Evolutionary conservation across 1,140 invertebrate genomes (phyloP), one percentile per base, ranked within the genome.

Genomic region (Oedothorax gibbosus): DNA sequence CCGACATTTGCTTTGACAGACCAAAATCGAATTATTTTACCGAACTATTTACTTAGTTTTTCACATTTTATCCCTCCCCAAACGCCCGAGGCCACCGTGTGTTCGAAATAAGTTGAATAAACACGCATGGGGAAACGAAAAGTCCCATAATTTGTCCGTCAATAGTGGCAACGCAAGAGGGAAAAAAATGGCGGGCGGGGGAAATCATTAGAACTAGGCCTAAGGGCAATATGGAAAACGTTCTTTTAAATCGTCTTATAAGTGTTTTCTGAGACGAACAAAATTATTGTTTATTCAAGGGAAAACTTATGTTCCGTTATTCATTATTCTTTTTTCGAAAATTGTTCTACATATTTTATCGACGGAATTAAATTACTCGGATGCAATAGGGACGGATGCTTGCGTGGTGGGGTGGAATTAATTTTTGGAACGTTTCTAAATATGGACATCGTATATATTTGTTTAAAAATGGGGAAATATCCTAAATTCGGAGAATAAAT

Each of bases 251-350:
- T 77, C 65, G 60, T 50, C 75, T 64, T 77, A 77, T 77, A 77
- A 77, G 75, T 77, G 75, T 65, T 56, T 77, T 77, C 21, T 77
- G 53, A 77, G 60, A 62, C 35, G 75, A 77, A 20, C 57, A 62
- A 65, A 77, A 77, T 77, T 77, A 77, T 77, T 77, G 75, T 77
- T 77, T 77, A 77, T 77, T 77, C 53, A 77, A 65, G 20, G 57
- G 51, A 35, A 77, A 65, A 77, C 35, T 65, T 20, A n/a, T 12
- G n/a, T 50, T 77, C 21, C 20, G 54, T 35, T 60, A n/a, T 3
- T 7, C 0, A 5, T 7, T 51, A 50, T 57, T 60, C 51, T 75
- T 71, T 53, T 11, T 53, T 20, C n/a, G 14, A 51, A 18, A 54
- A 71, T 53, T n/a, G 9, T 9, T 20, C 54, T n/a, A 11, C 51